phyloP scores from a whole-genome alignment of 2,888 invertebrate species.

The Lepidochrysops patricia region DNA sequence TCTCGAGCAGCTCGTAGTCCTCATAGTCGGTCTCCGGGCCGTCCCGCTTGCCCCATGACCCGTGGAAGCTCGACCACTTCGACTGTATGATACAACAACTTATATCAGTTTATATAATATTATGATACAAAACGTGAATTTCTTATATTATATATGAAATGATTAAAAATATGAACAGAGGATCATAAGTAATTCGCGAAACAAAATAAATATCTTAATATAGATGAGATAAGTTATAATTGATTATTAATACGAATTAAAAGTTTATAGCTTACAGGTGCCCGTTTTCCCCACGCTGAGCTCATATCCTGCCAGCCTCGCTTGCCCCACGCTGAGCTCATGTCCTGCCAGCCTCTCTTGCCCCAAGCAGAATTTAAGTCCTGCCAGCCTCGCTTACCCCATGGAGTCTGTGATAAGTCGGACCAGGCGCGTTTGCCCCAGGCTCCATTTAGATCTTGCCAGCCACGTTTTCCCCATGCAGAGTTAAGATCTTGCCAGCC shows the following conservation, averaged over 20 bases:
- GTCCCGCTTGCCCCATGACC: constrained; percentile 81
- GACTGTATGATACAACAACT: constrained; percentile 46
- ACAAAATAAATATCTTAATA: no score
- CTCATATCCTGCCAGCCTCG: constrained; percentile 68
- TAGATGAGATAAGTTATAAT: background rate
- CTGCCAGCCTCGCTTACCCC: constrained; percentile 77
- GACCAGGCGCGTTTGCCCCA: constrained; percentile 78
- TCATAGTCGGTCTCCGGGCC: constrained; percentile 53
- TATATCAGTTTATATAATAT: no score
- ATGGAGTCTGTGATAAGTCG: constrained; percentile 68
- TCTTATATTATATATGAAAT: no score
- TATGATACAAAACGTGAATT: no score
- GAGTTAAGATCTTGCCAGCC: constrained; percentile 71
- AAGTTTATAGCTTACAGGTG: constrained; percentile 35
- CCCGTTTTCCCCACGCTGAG: constrained; percentile 65
- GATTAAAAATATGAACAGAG: no score
- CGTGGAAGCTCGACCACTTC: constrained; percentile 79
- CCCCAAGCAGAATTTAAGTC: constrained; percentile 62
- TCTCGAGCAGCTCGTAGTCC: constrained; percentile 51
- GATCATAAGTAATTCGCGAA: no score
- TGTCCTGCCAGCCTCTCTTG: constrained; percentile 74
- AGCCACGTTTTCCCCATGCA: constrained; percentile 76
- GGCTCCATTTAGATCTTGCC: constrained; percentile 69
- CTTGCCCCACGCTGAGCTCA: constrained; percentile 70
- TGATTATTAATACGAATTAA: constrained; percentile 27